These are phyloP conservation scores for Scartelaos histophorus DNA, from an alignment of 2,113 vertebrate genomes.

Conservation along the genomic window DNA sequence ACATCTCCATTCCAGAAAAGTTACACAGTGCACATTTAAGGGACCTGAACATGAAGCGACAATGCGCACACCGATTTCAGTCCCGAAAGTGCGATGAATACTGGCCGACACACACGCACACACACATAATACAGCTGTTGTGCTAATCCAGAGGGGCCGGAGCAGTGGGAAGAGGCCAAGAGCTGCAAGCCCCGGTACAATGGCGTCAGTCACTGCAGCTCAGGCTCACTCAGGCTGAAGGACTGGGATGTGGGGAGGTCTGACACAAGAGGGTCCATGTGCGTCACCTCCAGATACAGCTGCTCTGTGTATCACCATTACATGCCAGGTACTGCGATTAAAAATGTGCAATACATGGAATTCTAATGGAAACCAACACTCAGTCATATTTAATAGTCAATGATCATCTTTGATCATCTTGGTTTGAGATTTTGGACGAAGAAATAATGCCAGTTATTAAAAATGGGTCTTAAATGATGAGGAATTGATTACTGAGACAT, in stretches of 20 bases:
- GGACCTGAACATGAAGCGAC: neutral
- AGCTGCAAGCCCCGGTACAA: conserved; percentile 65
- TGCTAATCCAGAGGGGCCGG: conserved; percentile 70
- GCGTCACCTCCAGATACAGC: neutral
- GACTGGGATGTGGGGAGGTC: conserved; percentile 24
- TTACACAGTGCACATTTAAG: too few species aligned
- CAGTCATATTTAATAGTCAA: too few species aligned
- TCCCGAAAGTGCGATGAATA: neutral
- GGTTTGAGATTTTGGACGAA: too few species aligned
- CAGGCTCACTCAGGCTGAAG: conserved; percentile 22
- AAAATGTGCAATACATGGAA: too few species aligned
- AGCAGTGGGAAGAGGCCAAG: conserved; percentile 67
- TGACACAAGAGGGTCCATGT: conserved; percentile 35
- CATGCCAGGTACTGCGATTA: too few species aligned
- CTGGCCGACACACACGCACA: conserved; percentile 27
- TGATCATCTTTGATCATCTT: too few species aligned
- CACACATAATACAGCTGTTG: conserved; percentile 75
- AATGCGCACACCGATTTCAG: neutral
- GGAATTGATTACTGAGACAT: too few species aligned
- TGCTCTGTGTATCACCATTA: neutral
- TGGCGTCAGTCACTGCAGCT: conserved; percentile 71
- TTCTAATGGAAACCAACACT: too few species aligned
- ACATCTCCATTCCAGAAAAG: too few species aligned
- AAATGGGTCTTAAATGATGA: too few species aligned
- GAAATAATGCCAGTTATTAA: too few species aligned